Percentiles rank a stretch among this genome's conserved stretches.
Evolutionary conservation across 2,797 vertebrate genomes (phyloP).

Genomic region (Urosaurus nigricauda): DNA sequence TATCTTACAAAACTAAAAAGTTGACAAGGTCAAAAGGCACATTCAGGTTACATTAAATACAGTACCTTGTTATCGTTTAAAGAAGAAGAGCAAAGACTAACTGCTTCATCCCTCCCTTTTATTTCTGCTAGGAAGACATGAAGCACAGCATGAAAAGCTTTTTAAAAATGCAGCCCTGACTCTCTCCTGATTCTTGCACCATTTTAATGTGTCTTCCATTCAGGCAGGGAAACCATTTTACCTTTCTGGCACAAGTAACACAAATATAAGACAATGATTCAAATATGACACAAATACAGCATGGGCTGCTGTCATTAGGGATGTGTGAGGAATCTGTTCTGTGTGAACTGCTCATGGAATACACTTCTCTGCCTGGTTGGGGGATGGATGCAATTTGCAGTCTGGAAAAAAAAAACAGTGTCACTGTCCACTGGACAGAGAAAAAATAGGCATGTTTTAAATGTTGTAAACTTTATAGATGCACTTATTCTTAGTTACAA

Average conservation of each 20-base stretch:
- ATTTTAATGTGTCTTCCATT: not conserved
- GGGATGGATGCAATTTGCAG: not conserved
- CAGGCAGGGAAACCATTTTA: not conserved
- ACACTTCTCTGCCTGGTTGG: not conserved
- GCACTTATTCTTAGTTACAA: no score
- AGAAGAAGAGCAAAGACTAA: not conserved
- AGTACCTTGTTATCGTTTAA: not conserved
- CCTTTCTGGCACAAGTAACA: not conserved
- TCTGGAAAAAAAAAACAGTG: not conserved
- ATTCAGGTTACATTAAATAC: slow-evolving; percentile 26
- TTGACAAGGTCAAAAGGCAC: slow-evolving; percentile 9
- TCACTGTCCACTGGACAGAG: no score
- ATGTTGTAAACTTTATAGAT: no score
- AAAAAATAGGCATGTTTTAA: no score
- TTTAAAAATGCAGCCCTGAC: not conserved
- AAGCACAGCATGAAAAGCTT: slow-evolving; percentile 13
- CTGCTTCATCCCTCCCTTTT: not conserved
- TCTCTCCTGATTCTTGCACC: not conserved
- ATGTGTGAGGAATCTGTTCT: not conserved
- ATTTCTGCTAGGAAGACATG: not conserved
- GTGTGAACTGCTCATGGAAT: not conserved
- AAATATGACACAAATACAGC: not conserved
- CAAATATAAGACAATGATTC: not conserved
- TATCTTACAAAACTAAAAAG: not conserved
- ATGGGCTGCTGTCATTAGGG: not conserved